Conservation (phyloP, 2,797 vertebrate species). For the Rhabdophis nuchalis region DNA sequence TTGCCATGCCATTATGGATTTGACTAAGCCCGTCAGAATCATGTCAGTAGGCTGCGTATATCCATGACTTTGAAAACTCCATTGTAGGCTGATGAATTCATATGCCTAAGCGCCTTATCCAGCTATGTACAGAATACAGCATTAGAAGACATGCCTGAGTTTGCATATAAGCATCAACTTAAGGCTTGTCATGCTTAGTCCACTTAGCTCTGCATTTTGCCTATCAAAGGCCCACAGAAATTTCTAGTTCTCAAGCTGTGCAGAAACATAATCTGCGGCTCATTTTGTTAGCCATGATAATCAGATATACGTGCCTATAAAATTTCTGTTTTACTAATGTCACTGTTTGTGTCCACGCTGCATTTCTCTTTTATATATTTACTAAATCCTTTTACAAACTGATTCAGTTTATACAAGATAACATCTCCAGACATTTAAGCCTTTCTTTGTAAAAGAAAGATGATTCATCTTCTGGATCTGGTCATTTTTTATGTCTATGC, state of each 20-base stretch:
- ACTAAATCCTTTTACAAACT: not conserved
- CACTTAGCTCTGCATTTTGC: not conserved
- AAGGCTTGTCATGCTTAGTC: not conserved
- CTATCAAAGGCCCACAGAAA: not conserved
- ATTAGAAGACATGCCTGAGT: not conserved
- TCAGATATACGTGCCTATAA: not conserved
- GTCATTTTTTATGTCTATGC: not conserved
- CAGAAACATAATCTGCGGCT: not conserved
- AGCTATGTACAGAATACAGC: not conserved
- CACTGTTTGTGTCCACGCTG: not conserved
- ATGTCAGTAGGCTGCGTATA: not conserved
- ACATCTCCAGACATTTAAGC: not conserved
- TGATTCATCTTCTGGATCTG: not conserved
- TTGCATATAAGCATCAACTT: not conserved
- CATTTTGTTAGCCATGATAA: not conserved
- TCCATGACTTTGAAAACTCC: not conserved
- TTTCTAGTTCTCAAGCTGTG: not conserved
- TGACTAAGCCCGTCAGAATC: not conserved
- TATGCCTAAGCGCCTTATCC: not conserved
- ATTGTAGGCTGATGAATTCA: not conserved
- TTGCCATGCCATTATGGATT: not conserved
- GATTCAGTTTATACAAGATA: not conserved
- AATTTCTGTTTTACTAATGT: not conserved
- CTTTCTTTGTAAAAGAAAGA: not conserved
- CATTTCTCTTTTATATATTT: not conserved